These are phyloP conservation scores for Pollenia labialis DNA, from an alignment of 2,888 invertebrate species.

Conservation along the genomic window DNA sequence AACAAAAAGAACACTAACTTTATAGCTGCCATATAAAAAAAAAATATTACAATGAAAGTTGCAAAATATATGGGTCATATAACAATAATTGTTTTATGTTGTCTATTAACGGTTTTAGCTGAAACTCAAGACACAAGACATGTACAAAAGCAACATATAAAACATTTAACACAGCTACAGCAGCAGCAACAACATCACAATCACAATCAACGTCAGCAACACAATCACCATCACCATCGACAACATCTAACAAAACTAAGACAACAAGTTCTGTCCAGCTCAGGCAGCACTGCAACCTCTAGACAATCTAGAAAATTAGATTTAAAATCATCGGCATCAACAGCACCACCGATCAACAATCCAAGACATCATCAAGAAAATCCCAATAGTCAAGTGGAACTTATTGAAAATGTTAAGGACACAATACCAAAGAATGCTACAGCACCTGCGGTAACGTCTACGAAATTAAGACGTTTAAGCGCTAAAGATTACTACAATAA, in stretches of 20 bases:
- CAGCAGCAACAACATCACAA: slow-evolving; percentile 64
- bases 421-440: slow-evolving; percentile 58
- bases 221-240: slow-evolving; percentile 52
- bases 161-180: slow-evolving; percentile 45
- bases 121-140: slow-evolving; percentile 64
- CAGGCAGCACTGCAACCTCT: not conserved
- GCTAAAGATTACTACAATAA: slow-evolving; percentile 77
- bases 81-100: slow-evolving; percentile 67
- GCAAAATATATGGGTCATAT: slow-evolving; percentile 63
- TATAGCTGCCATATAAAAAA: slow-evolving; percentile 36
- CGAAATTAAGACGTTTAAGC: slow-evolving; percentile 76
- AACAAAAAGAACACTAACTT: not conserved
- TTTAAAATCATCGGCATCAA: slow-evolving; percentile 63
- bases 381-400: slow-evolving; percentile 77
- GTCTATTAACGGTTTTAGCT: slow-evolving; percentile 66
- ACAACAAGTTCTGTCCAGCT: slow-evolving; percentile 56
- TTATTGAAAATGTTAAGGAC: slow-evolving; percentile 64
- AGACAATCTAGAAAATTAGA: slow-evolving; percentile 71
- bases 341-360: slow-evolving; percentile 46
- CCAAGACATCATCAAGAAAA: slow-evolving; percentile 36
- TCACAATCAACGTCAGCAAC: slow-evolving; percentile 72
- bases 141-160: slow-evolving; percentile 64
- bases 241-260: slow-evolving; percentile 61
- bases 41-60: slow-evolving; percentile 63
- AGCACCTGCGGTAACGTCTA: slow-evolving; percentile 71